Evolutionary conservation across 2,888 invertebrate genomes (phyloP), one percentile per base, ranked within the genome.

Genomic region (Osmoderma eremita): DNA sequence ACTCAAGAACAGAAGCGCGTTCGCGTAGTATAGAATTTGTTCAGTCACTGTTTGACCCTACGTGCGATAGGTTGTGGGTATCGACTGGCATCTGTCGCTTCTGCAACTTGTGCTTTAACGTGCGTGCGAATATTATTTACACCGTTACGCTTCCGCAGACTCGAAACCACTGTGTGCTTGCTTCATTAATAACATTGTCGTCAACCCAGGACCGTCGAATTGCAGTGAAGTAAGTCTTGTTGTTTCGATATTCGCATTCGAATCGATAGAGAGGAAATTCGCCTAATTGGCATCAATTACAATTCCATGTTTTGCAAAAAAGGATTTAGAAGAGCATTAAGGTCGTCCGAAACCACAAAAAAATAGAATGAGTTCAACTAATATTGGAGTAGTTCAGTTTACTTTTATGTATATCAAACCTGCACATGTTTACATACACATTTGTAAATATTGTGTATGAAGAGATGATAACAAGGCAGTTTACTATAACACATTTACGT

Each of bases 31-130:
- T 61, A 61, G 41, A 30, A 24, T 45, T 10, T 41, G 30, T 45
- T 45, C 30, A 61, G 58, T 61, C 58, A 45, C 17, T 30, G 30
- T 61, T 48, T 45, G 58, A 30, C 58, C 36, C 42, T 48, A 13
- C 17, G n/a, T 30, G 58, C 30, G 58, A 17, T 12, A 10, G 17
- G 58, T 58, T 22, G 58, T n/a, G n/a, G 17, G 50, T 10, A 18
- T 41, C 20, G 20, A 22, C 13, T 56, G 13, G 56, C 58, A 45
- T 30, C 58, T 61, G 45, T 48, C 45, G 58, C 45, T 45, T 18
- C 38, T 39, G 53, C 58, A 45, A 61, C 24, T 48, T 61, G 45
- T 45, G 18, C 30, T 61, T 24, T 45, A 36, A 30, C 48, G 58
- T 61, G 45, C 13, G 17, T 36, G 45, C 30, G 30, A 45, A 30